phyloP scores from a whole-genome alignment of 2,797 vertebrate species.

The Silurus aristotelis region DNA sequence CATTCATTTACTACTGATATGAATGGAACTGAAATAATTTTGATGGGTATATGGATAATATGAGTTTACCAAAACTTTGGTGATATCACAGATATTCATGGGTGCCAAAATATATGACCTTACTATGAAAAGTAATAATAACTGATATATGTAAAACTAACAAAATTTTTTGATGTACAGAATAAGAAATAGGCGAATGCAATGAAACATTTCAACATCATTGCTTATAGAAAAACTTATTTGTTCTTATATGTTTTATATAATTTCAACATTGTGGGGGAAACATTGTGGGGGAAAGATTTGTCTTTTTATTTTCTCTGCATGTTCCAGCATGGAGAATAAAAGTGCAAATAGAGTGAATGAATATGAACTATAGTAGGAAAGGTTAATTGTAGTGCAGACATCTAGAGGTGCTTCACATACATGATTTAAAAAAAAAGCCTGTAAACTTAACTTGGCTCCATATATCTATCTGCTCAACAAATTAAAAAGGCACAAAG shows the following conservation, averaged over 20 bases:
- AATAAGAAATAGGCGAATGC: background rate
- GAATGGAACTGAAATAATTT: background rate
- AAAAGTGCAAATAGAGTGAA: background rate
- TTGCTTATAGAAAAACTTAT: background rate
- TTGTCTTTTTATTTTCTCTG: background rate
- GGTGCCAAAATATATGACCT: background rate
- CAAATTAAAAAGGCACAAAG: background rate
- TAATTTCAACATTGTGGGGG: background rate
- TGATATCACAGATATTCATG: background rate
- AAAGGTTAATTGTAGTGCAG: background rate
- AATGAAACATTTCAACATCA: background rate
- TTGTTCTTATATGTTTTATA: constrained; percentile 6
- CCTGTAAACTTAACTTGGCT: background rate
- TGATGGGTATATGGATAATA: background rate
- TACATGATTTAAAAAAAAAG: background rate
- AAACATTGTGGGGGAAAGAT: background rate
- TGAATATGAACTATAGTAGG: background rate
- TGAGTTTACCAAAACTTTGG: background rate
- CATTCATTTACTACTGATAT: constrained; percentile 1
- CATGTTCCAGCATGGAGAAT: constrained; percentile 1
- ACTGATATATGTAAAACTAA: too few relatives aligned
- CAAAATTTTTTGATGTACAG: background rate
- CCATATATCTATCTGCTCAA: background rate
- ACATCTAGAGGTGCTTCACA: background rate
- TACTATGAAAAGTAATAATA: background rate